phyloP scores from a whole-genome alignment of 2,888 invertebrate species.

The Euphydryas editha region DNA sequence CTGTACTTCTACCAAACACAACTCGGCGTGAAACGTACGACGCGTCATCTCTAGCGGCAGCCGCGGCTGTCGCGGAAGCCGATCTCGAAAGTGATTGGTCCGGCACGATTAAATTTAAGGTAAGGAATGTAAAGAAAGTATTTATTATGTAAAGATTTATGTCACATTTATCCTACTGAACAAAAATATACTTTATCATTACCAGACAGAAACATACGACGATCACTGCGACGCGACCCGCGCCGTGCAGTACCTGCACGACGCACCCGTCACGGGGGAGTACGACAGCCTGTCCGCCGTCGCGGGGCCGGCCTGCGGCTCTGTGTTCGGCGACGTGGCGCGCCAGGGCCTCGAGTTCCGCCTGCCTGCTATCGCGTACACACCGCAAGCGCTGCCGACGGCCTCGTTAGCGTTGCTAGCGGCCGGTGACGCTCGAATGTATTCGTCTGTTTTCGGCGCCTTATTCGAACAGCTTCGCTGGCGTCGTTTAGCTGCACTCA shows the following conservation, averaged over 20 bases:
- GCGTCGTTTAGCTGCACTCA: conserved; percentile 64
- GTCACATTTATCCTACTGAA: too few species aligned
- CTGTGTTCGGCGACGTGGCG: conserved; percentile 65
- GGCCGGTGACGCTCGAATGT: conserved; percentile 58
- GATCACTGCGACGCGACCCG: conserved; percentile 63
- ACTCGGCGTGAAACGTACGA: conserved; percentile 54
- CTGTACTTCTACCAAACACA: conserved; percentile 52
- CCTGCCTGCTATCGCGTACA: conserved; percentile 68
- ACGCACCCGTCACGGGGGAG: conserved; percentile 62
- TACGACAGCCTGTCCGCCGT: conserved; percentile 65
- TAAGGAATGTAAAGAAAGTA: conserved; percentile 8
- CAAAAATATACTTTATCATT: not conserved
- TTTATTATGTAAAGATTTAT: not conserved
- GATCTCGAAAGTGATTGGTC: conserved; percentile 44
- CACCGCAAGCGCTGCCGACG: conserved; percentile 53
- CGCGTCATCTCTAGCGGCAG: conserved; percentile 55
- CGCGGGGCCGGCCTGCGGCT: conserved; percentile 70
- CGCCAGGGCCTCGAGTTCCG: conserved; percentile 59
- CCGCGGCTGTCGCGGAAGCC: conserved; percentile 63
- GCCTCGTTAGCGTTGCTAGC: conserved; percentile 49
- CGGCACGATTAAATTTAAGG: conserved; percentile 38
- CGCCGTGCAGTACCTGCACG: conserved; percentile 64
- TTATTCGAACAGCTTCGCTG: conserved; percentile 54
- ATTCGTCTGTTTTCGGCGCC: conserved; percentile 51
- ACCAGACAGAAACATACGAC: conserved; percentile 59